Conservation (phyloP, 1,140 invertebrate genomes). For the Coboldia fuscipes region DNA sequence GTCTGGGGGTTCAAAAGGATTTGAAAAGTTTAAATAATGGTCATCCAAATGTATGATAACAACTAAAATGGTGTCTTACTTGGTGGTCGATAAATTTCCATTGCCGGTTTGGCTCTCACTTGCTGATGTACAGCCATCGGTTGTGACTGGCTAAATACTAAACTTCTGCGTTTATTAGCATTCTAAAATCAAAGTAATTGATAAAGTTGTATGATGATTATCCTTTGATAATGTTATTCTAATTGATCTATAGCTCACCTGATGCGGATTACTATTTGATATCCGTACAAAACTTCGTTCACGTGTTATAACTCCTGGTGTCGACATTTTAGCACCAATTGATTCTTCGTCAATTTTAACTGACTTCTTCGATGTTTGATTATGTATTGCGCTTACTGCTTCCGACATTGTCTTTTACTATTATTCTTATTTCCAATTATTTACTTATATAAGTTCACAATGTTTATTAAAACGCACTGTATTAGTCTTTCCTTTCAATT, state of each 20-base stretch:
- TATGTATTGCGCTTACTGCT: no score
- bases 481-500: no score
- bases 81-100: constrained; percentile 72
- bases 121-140: constrained; percentile 6
- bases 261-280: constrained; percentile 29
- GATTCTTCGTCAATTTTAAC: no score
- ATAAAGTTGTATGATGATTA: no score
- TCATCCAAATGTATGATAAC: not conserved
- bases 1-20: constrained; percentile 3
- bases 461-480: no score
- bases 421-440: no score
- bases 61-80: constrained; percentile 28
- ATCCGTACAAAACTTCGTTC: constrained; percentile 34
- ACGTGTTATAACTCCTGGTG: constrained; percentile 27
- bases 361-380: no score
- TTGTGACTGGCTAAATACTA: constrained; percentile 16
- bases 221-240: no score
- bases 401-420: no score
- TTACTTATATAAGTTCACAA: no score
- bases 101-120: constrained; percentile 45
- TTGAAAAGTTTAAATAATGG: not conserved
- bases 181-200: constrained; percentile 1
- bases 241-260: no score
- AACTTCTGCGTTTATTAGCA: constrained; percentile 17
- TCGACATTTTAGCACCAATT: no score